Conservation (phyloP, 2,797 vertebrate genomes). For the Phyllotis vaccarum region DNA sequence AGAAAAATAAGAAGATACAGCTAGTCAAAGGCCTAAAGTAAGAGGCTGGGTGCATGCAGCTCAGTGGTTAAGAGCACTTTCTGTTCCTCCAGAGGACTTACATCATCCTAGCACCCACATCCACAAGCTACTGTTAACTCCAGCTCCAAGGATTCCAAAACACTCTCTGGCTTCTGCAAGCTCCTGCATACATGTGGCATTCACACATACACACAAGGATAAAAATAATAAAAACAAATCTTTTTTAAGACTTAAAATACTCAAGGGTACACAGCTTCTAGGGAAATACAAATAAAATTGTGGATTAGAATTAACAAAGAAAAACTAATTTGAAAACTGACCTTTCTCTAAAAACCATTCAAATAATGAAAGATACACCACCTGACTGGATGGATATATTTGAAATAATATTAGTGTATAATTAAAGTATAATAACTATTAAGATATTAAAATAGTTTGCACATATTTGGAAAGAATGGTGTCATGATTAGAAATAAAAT, state of each 20-base stretch:
- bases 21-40: not conserved
- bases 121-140: not conserved
- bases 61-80: not conserved
- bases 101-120: not conserved
- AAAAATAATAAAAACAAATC: not conserved
- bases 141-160: not conserved
- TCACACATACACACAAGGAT: not conserved
- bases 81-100: not conserved
- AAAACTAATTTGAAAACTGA: constrained; percentile 53
- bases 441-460: constrained; percentile 1
- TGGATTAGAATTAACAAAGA: constrained; percentile 44
- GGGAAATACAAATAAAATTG: constrained; percentile 50
- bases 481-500: constrained; percentile 46
- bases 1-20: constrained; percentile 30
- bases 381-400: not conserved
- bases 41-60: not conserved
- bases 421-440: constrained; percentile 43
- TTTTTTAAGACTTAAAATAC: constrained; percentile 29
- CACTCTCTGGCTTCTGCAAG: not conserved
- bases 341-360: constrained; percentile 14
- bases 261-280: constrained; percentile 18
- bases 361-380: constrained; percentile 29
- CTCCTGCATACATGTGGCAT: not conserved
- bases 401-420: constrained; percentile 22
- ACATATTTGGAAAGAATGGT: not conserved